Evolutionary conservation across 2,797 vertebrate species (phyloP), one percentile per base, ranked within the genome.

Genomic region (Discoglossus pictus): DNA sequence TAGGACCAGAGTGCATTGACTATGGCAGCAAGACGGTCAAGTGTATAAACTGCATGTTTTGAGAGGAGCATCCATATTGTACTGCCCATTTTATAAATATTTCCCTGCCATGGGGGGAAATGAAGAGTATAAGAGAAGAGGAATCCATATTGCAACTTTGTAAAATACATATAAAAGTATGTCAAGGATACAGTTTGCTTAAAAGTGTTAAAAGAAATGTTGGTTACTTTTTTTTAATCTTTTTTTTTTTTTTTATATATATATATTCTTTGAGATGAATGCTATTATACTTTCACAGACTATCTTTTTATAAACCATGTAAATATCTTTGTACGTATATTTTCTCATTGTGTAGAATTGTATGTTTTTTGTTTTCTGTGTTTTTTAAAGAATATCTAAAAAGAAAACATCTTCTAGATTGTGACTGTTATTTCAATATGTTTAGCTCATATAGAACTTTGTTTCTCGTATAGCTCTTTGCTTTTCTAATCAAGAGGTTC

Each of bases 1-100:
- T 99, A 4, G 97, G 97, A 1, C 97, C 97, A 0, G 96, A 98
- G 74, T 99, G 97, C 43, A 87, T 98, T 21, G 96, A 99, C 86
- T 99, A 99, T 0, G 97, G 97, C 78, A 99, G 96, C 82, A 98
- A 96, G 81, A 86, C 91, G 7, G 96, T 98, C 73, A 96, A 96
- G 73, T 99, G 97, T 82, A 93, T 94, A 90, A 97, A 97, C 89
- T 99, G 97, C 85, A 93, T 98, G 78, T 93, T 96, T 80, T 99
- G 86, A 96, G 79, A 77, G 55, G 40, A 58, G 15, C 2, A 47
- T 12, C 50, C 10, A 18, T 39, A 50, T 42, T 50, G 42, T 43
- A 40, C 24, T 60, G 55, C 63, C 42, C 13, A 16, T n/a, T 52
- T 23, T 31, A 50, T 43, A 51, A 11, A 11, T 27, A 15, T n/a